Conservation (phyloP, 2,113 vertebrate species). For the Gnathonemus longibarbis region DNA sequence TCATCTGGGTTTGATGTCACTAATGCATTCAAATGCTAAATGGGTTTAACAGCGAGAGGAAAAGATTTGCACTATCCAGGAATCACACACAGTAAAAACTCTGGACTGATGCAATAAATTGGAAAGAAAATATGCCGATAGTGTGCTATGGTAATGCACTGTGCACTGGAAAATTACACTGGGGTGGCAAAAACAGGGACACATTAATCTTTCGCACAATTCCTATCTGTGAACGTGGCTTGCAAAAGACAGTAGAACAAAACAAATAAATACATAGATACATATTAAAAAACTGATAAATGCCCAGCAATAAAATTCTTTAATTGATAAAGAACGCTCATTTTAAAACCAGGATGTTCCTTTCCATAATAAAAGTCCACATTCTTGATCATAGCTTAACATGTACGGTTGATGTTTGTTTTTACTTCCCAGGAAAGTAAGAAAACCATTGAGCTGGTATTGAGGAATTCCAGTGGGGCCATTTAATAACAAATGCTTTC, state of each 20-base stretch:
- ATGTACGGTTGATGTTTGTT: not conserved
- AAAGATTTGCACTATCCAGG: not conserved
- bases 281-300: not conserved
- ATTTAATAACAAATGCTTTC: not conserved
- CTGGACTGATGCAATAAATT: not conserved
- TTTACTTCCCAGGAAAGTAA: not conserved
- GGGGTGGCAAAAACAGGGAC: not conserved
- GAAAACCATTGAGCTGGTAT: not conserved
- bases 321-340: not conserved
- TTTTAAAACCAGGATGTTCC: not conserved
- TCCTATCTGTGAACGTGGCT: not conserved
- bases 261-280: not conserved
- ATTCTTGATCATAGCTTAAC: not conserved
- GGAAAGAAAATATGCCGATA: not conserved
- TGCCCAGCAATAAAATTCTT: not conserved
- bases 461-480: not conserved
- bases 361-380: not conserved
- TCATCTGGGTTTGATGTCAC: not conserved
- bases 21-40: slow-evolving; percentile 3
- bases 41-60: not conserved
- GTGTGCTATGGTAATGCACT: not conserved
- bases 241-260: not conserved
- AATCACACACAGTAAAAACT: not conserved
- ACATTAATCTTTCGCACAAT: not conserved
- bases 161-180: not conserved